These are phyloP conservation scores for Euwallacea fornicatus DNA, from an alignment of 1,140 invertebrate genomes.

Conservation along the genomic window DNA sequence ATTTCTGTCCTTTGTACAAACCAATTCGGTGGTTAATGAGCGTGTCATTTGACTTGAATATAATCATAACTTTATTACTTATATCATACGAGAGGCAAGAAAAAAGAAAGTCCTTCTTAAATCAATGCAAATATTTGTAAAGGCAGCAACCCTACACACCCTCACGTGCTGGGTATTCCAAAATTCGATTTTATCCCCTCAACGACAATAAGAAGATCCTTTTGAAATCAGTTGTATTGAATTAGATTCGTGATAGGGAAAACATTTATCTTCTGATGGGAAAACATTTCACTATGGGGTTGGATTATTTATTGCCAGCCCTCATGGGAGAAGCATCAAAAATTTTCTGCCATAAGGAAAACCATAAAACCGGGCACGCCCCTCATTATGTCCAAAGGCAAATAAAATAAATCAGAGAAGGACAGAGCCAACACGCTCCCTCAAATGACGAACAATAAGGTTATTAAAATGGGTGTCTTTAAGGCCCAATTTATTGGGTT, in stretches of 20 bases:
- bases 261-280: neutral
- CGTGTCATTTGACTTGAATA: too few relatives aligned
- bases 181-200: neutral
- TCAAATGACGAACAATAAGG: neutral
- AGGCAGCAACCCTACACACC: too few relatives aligned
- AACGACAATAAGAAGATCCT: neutral
- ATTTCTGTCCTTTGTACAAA: too few relatives aligned
- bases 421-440: neutral
- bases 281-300: neutral
- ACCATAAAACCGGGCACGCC: neutral
- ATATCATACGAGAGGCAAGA: too few relatives aligned
- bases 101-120: too few relatives aligned
- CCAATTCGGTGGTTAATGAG: too few relatives aligned
- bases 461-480: constrained; percentile 6
- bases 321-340: neutral
- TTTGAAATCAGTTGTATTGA: neutral
- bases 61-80: too few relatives aligned
- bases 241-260: neutral
- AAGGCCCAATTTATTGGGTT: neutral
- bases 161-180: neutral
- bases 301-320: neutral
- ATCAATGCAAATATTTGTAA: too few relatives aligned
- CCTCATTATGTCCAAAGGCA: neutral
- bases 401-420: constrained; percentile 3
- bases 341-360: neutral